A percentile compares a stretch with the other conserved stretches of the same genome.
Evolutionary conservation across 2,797 vertebrate genomes (phyloP).

Genomic region (Catharus ustulatus): DNA sequence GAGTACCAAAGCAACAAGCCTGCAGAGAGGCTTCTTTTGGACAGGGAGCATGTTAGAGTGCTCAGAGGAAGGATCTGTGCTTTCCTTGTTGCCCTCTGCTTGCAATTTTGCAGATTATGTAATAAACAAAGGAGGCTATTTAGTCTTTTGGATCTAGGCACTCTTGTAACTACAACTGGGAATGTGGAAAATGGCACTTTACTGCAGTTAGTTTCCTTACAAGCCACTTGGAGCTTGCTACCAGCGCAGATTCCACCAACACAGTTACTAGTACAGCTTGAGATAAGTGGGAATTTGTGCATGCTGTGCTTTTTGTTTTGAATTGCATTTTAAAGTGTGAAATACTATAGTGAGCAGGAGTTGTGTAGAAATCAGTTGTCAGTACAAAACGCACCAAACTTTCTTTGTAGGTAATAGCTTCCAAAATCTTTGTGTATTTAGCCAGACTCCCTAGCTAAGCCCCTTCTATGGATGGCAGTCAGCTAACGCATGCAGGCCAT

Average conservation of each 20-base stretch:
- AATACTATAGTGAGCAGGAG: background rate
- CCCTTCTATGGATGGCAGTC: background rate
- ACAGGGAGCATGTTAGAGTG: background rate
- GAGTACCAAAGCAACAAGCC: background rate
- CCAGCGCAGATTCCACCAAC: background rate
- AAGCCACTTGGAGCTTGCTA: background rate
- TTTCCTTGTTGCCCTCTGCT: conserved; percentile 27
- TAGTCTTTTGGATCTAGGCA: conserved; percentile 41
- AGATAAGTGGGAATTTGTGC: background rate
- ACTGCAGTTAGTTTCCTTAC: background rate
- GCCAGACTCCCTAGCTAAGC: background rate
- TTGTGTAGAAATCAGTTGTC: background rate
- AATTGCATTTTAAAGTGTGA: background rate
- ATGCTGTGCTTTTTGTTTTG: background rate
- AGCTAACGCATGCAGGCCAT: background rate
- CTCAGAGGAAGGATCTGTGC: background rate
- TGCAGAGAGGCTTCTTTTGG: background rate
- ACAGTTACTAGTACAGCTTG: background rate
- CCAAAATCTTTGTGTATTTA: background rate
- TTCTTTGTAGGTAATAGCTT: background rate
- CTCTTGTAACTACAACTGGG: conserved; percentile 8
- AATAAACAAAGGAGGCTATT: conserved; percentile 54
- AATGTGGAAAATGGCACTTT: conserved; percentile 33
- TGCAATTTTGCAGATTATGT: conserved; percentile 33
- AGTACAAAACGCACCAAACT: background rate